Evolutionary conservation across 2,797 vertebrate species (phyloP).

Genomic region (Myotis planiceps): DNA sequence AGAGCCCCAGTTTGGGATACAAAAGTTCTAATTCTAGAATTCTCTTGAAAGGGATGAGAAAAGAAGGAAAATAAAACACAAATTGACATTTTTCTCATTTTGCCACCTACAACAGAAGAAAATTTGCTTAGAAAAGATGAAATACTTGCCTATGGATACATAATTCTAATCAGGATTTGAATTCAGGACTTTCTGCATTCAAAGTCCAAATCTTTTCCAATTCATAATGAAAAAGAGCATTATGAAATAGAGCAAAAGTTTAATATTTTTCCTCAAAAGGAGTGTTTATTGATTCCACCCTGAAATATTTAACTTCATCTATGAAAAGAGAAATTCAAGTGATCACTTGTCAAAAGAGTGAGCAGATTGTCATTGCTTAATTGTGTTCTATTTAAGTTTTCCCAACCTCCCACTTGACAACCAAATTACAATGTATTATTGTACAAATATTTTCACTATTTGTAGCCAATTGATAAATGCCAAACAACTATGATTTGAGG

Average conservation of each 20-base stretch:
- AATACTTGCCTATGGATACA: background rate
- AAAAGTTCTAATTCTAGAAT: background rate
- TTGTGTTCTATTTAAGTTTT: constrained; percentile 23
- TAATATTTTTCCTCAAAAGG: background rate
- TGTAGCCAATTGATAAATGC: background rate
- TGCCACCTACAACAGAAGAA: background rate
- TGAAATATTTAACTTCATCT: constrained; percentile 11
- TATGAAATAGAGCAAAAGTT: constrained; percentile 5
- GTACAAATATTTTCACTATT: constrained; percentile 17
- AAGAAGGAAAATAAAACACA: background rate
- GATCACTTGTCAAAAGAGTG: background rate
- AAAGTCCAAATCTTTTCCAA: background rate
- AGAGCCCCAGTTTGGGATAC: background rate
- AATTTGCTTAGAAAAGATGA: background rate
- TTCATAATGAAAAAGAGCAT: background rate
- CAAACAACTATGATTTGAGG: background rate
- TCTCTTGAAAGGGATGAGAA: background rate
- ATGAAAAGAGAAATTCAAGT: constrained; percentile 12
- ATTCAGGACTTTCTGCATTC: background rate
- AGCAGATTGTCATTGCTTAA: constrained; percentile 33
- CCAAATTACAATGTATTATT: constrained; percentile 4
- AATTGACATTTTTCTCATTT: background rate
- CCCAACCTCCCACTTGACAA: background rate
- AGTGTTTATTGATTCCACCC: background rate
- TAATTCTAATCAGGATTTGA: background rate